Evolutionary conservation across 2,888 invertebrate genomes (phyloP), one percentile per base, ranked within the genome.

Genomic region (Eugnorisma glareosa): DNA sequence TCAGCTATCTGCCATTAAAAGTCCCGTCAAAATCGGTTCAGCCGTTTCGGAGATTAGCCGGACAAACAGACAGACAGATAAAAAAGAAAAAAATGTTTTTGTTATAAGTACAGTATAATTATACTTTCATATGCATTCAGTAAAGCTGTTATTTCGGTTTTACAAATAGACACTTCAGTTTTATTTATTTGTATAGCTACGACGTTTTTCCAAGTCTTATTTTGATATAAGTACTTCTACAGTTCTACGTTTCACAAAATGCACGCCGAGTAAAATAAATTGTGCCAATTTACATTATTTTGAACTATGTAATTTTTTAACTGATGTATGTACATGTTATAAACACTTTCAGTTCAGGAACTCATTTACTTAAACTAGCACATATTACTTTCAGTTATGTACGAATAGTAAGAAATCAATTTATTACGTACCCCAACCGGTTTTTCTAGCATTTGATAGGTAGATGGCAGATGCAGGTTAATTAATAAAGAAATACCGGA

Each of bases 391-490:
- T 57, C 63, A 80, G 74, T 74, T 64, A 18, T n/a, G 37, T 64
- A 57, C 43, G 48, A 70, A 74, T 35, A 74, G 37, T 80, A 51
- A 81, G 43, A 82, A 81, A 83, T 70, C n/a, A 59, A 57, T 82
- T 48, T 68, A 84, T 80, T 80, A 81, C 63, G 54, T 35, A 71
- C 63, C 54, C 43, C 21, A 43, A 84, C 85, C 45, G 57, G 85
- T 81, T 74, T 28, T 28, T 7, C 57, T 54, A 54, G 37, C 40
- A 81, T 66, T 66, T 66, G 45, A 79, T 73, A 74, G 35, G 54
- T 68, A 83, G 54, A 63, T 80, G 35, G 54, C 66, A 83, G 54
- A 63, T 80, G 67, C 57, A 66, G 67, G 70, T 73, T 81, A 73
- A 76, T 83, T 76, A 82, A 83, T 81, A 75, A 67, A 68, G 68